Evolutionary conservation across 2,113 vertebrate species (phyloP), one percentile per base, ranked within the genome.

Genomic region (Collichthys lucidus): DNA sequence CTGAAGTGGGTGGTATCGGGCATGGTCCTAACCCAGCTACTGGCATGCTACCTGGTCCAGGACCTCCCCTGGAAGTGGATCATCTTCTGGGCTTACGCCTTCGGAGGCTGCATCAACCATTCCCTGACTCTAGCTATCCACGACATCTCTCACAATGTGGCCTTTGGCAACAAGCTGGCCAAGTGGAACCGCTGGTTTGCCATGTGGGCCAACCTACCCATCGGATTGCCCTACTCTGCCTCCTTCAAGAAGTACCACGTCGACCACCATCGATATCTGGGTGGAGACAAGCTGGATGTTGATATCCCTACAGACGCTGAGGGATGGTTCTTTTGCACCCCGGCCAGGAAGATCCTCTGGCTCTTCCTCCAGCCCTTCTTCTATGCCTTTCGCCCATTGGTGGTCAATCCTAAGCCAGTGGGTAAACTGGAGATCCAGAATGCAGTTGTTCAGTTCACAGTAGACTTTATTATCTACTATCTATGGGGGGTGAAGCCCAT

Each of bases 241-340:
- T 96, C 97, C 86, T 99, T 99, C 92, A 99, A 99, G 94, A 99
- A 99, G 84, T 99, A 99, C 84, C 98, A 99, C 72, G 95, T 98
- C 1, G 98, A 99, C 93, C 98, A 99, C 88, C 98, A 99, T 74
- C 96, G 98, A 1, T 99, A 99, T 78, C 96, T 99, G 46, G 98
- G 97, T 0, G 97, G 96, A 0, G 95, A 99, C 76, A 86, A 84
- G 69, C 87, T 99, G 90, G 98, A 99, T 0, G 97, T 99, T 42
- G 98, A 99, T 78, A 95, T 99, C 67, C 97, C 98, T 35, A 98
- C 98, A 0, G 95, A 96, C 40, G 79, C 96, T 0, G 98, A 99
- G 89, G 98, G 97, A 78, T 98, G 98, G 98, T 96, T 99, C 89
- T 99, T 99, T 88, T 96, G 96, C 83, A 98, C 96, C 0, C 98